A percentile compares a stretch with the other conserved stretches of the same genome.
These are phyloP conservation scores for Busseola fusca DNA, from an alignment of 2,888 invertebrate genomes.

Conservation along the genomic window DNA sequence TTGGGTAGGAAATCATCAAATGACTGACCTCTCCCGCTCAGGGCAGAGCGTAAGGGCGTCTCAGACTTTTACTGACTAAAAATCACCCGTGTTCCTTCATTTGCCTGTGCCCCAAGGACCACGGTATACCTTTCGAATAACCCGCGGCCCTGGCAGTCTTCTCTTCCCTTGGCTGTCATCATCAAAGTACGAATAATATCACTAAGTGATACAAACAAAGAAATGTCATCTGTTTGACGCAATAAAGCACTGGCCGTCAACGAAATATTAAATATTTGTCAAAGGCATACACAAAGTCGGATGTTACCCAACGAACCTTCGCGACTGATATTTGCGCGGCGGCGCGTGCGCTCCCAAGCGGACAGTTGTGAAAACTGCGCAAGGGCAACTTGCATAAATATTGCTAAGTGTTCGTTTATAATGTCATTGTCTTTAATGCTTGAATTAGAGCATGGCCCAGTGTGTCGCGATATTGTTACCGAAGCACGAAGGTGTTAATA, in stretches of 20 bases:
- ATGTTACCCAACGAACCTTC: conserved; percentile 51
- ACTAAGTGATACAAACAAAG: neutral
- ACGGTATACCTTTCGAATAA: too few species aligned
- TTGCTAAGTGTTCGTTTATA: conserved; percentile 19
- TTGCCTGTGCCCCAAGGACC: too few species aligned
- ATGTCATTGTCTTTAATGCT: conserved; percentile 38
- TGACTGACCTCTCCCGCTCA: too few species aligned
- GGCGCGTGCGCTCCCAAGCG: conserved; percentile 53
- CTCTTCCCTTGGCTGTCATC: too few species aligned
- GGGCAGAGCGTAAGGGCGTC: too few species aligned
- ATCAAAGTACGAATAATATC: neutral
- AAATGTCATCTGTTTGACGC: conserved; percentile 10
- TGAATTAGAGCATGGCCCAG: conserved; percentile 33
- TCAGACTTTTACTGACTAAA: too few species aligned
- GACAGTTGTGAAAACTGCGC: conserved; percentile 53
- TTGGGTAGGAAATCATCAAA: too few species aligned
- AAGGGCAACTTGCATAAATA: conserved; percentile 54
- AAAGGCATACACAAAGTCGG: conserved; percentile 30
- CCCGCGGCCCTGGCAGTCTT: too few species aligned
- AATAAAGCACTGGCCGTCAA: conserved; percentile 16
- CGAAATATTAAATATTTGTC: conserved; percentile 36
- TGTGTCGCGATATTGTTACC: neutral
- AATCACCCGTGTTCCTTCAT: too few species aligned
- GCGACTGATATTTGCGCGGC: conserved; percentile 39
- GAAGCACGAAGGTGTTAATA: neutral